phyloP scores from a whole-genome alignment of 2,888 invertebrate species.

The Pristionchus mayeri region DNA sequence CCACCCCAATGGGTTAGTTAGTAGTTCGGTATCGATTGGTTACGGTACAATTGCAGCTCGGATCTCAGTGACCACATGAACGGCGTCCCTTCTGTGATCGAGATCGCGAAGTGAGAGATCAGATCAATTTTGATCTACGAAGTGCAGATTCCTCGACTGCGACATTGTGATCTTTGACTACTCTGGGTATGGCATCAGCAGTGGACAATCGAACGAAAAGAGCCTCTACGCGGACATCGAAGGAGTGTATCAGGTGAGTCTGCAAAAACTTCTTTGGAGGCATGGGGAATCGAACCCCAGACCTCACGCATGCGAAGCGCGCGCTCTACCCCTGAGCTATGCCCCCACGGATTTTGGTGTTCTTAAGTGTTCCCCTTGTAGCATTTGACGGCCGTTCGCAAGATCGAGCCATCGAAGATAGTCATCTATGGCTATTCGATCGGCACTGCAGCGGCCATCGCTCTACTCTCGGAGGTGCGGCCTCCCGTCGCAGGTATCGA shows the following conservation, averaged over 20 bases:
- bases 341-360: slow-evolving; percentile 63
- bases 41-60: slow-evolving; percentile 34
- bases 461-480: slow-evolving; percentile 51
- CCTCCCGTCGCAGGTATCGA: slow-evolving; percentile 40
- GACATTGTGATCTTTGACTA: slow-evolving; percentile 69
- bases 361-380: slow-evolving; percentile 32
- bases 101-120: slow-evolving; percentile 53
- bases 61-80: slow-evolving; percentile 67
- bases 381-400: slow-evolving; percentile 54
- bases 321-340: slow-evolving; percentile 76
- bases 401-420: slow-evolving; percentile 57
- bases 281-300: slow-evolving; percentile 74
- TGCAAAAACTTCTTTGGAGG: slow-evolving; percentile 57
- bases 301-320: slow-evolving; percentile 76
- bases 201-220: slow-evolving; percentile 59
- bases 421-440: slow-evolving; percentile 66
- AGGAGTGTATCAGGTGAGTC: slow-evolving; percentile 60
- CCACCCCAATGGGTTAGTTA: slow-evolving; percentile 63
- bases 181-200: slow-evolving; percentile 67
- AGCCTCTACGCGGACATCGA: slow-evolving; percentile 63
- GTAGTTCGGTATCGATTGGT: neutral
- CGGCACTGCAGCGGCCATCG: slow-evolving; percentile 62
- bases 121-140: neutral
- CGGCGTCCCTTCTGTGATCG: slow-evolving; percentile 57
- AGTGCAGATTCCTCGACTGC: slow-evolving; percentile 58